Conservation (phyloP, 2,797 vertebrate genomes). For the Etheostoma perlongum region DNA sequence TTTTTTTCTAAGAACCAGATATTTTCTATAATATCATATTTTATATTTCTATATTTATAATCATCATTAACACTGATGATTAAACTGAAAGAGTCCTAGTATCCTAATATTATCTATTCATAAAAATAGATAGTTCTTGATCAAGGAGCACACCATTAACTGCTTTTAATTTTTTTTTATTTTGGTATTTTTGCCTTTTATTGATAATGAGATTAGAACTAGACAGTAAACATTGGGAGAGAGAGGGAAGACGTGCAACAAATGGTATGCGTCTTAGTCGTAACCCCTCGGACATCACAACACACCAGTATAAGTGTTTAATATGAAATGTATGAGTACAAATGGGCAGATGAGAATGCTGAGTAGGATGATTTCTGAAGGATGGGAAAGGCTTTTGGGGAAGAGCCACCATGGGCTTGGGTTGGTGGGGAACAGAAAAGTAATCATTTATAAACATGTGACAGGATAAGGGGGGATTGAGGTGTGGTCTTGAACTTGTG, state of each 20-base stretch:
- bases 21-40: no score
- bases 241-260: not conserved
- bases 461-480: not conserved
- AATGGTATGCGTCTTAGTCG: not conserved
- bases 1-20: constrained; percentile 7
- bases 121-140: not conserved
- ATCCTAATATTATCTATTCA: not conserved
- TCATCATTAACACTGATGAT: not conserved
- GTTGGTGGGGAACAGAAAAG: not conserved
- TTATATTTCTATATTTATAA: no score
- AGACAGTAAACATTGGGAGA: not conserved
- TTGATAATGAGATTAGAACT: not conserved
- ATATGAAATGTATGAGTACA: constrained; percentile 1
- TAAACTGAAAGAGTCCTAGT: not conserved
- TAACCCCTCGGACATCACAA: not conserved
- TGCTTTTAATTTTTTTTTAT: not conserved
- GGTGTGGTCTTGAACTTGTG: not conserved
- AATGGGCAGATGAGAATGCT: constrained; percentile 8
- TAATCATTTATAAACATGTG: not conserved
- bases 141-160: not conserved
- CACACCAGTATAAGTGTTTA: not conserved
- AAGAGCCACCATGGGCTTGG: constrained; percentile 5
- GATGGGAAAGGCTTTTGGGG: not conserved
- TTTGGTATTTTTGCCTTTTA: not conserved
- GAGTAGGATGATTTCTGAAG: not conserved